A percentile compares a stretch with the other conserved stretches of the same genome.
Conservation (phyloP, 2,797 vertebrate genomes). For the Natrix natrix region DNA sequence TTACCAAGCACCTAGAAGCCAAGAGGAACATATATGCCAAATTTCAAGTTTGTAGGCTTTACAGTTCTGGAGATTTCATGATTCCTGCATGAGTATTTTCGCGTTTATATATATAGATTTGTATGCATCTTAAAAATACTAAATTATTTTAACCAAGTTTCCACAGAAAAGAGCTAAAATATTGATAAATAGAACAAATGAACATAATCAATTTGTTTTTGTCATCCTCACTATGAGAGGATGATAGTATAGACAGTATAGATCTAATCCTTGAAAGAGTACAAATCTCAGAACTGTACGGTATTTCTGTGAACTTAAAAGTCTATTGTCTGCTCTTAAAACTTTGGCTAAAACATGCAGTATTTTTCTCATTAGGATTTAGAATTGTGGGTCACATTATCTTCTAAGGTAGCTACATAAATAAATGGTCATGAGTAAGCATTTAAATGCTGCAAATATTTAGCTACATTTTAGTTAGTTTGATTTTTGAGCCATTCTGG, state of each 20-base stretch:
- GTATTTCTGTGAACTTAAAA: not conserved
- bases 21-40: too few relatives aligned
- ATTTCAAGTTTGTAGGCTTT: too few relatives aligned
- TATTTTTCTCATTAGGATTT: constrained; percentile 8
- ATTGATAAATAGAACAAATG: not conserved
- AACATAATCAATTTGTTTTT: not conserved
- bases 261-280: not conserved
- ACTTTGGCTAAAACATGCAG: not conserved
- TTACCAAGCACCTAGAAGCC: too few relatives aligned
- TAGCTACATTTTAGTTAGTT: constrained; percentile 14
- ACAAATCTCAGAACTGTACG: not conserved
- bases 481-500: not conserved
- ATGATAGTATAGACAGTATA: too few relatives aligned
- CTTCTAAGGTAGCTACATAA: not conserved
- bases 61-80: too few relatives aligned
- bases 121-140: not conserved
- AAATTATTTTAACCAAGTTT: not conserved
- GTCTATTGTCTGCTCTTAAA: constrained; percentile 22
- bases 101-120: not conserved
- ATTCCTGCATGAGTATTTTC: too few relatives aligned
- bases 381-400: not conserved
- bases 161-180: not conserved
- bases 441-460: not conserved
- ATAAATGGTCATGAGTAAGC: constrained; percentile 1
- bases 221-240: not conserved